Evolutionary conservation across 35 echinoderm and acorn worm genomes (phyloP).

Genomic region (Strongylocentrotus purpuratus): DNA sequence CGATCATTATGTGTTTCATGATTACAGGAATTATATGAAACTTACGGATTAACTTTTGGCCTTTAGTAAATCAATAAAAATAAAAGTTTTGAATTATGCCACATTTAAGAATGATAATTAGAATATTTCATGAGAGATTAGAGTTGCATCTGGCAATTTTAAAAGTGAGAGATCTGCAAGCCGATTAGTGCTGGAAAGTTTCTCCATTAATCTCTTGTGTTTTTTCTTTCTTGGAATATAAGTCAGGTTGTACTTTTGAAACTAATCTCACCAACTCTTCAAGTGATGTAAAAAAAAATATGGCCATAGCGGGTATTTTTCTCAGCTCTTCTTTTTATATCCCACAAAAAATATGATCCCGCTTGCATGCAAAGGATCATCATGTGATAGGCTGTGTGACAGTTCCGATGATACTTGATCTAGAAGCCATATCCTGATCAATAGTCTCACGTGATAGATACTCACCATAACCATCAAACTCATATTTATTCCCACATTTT

Average conservation of each 20-base stretch:
- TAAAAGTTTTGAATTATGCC: too few relatives aligned
- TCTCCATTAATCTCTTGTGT: neutral
- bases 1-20: too few relatives aligned
- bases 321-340: neutral
- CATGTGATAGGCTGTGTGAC: neutral
- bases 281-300: neutral
- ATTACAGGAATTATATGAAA: too few relatives aligned
- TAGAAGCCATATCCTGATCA: neutral
- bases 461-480: neutral
- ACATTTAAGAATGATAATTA: too few relatives aligned
- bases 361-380: neutral
- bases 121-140: too few relatives aligned
- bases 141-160: too few relatives aligned
- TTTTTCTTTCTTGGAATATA: neutral
- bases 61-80: too few relatives aligned
- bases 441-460: neutral
- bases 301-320: neutral
- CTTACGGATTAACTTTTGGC: too few relatives aligned
- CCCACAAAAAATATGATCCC: neutral
- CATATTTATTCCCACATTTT: neutral
- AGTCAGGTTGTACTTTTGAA: neutral
- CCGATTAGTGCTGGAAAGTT: too few relatives aligned
- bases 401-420: neutral
- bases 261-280: neutral
- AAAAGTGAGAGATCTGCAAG: too few relatives aligned